These are phyloP conservation scores for Drosophila parabipectinata DNA, from an alignment of 1,140 invertebrate genomes.

Conservation along the genomic window DNA sequence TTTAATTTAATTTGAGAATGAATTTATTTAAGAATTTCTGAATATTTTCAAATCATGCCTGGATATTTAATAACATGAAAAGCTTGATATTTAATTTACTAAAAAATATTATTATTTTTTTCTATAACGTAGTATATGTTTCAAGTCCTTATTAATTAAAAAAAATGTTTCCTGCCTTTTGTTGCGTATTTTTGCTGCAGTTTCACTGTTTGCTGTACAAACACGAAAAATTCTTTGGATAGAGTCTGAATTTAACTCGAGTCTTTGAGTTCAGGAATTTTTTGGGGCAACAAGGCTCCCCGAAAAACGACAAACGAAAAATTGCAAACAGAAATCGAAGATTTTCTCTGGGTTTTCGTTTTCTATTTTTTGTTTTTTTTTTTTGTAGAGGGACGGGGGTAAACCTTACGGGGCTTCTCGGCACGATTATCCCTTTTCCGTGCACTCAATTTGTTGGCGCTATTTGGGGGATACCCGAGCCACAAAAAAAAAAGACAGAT, in stretches of 20 bases:
- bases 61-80: too few species aligned
- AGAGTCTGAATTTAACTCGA: slow-evolving; percentile 29
- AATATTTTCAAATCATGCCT: too few species aligned
- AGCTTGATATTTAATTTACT: neutral
- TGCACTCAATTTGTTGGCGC: slow-evolving; percentile 69
- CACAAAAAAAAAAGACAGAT: neutral
- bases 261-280: slow-evolving; percentile 17
- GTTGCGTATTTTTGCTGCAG: neutral
- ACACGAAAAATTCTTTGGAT: slow-evolving; percentile 28
- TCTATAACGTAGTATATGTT: neutral
- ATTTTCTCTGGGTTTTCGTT: slow-evolving; percentile 25
- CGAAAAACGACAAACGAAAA: slow-evolving; percentile 7
- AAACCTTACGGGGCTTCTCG: slow-evolving; percentile 65
- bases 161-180: neutral
- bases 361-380: slow-evolving; percentile 7
- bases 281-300: slow-evolving; percentile 6
- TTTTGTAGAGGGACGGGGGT: neutral
- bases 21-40: too few species aligned
- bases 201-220: slow-evolving; percentile 8
- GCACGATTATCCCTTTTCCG: slow-evolving; percentile 73
- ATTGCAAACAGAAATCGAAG: slow-evolving; percentile 45
- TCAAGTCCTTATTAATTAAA: neutral
- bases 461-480: slow-evolving; percentile 45
- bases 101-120: neutral
- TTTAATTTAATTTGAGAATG: too few species aligned